phyloP scores from a whole-genome alignment of 30 jellyfish, hydroid and myxozoan species.

The Clytia hemisphaerica region DNA sequence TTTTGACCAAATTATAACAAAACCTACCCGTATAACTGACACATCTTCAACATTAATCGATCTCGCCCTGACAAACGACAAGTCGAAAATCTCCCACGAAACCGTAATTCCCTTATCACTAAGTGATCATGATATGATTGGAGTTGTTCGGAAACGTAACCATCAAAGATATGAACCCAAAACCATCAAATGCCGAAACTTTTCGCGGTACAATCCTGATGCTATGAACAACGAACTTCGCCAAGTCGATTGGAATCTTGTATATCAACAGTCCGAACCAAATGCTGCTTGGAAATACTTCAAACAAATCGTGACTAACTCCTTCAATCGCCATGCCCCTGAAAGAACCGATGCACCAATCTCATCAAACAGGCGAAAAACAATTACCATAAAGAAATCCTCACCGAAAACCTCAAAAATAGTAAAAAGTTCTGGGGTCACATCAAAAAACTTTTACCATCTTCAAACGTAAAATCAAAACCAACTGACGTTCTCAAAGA shows the following conservation, averaged over 20 bases:
- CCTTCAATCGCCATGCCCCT: slow-evolving; percentile 51
- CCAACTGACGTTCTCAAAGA: no score
- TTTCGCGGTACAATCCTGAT: slow-evolving; percentile 34
- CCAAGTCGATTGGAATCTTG: slow-evolving; percentile 35
- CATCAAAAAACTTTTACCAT: no score
- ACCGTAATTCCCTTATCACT: slow-evolving; percentile 37
- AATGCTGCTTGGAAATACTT: slow-evolving; percentile 53
- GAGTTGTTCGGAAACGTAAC: slow-evolving; percentile 52
- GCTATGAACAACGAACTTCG: slow-evolving; percentile 20
- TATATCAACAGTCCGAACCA: slow-evolving; percentile 6
- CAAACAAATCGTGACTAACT: slow-evolving; percentile 30
- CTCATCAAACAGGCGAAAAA: no score
- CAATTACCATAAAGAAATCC: no score
- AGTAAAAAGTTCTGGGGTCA: no score
- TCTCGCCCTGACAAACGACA: slow-evolving; percentile 27
- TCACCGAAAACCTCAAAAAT: no score
- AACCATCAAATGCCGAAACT: slow-evolving; percentile 46
- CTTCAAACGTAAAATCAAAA: no score
- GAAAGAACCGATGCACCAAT: no score
- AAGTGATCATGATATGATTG: slow-evolving; percentile 47
- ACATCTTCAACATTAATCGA: slow-evolving; percentile 37
- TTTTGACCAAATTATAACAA: slow-evolving; percentile 14
- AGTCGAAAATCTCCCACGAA: slow-evolving; percentile 13
- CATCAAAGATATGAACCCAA: slow-evolving; percentile 7
- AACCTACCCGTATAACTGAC: slow-evolving; percentile 37